These are phyloP conservation scores for Tupaia tana DNA, from an alignment of 2,113 vertebrate genomes.

Conservation along the genomic window DNA sequence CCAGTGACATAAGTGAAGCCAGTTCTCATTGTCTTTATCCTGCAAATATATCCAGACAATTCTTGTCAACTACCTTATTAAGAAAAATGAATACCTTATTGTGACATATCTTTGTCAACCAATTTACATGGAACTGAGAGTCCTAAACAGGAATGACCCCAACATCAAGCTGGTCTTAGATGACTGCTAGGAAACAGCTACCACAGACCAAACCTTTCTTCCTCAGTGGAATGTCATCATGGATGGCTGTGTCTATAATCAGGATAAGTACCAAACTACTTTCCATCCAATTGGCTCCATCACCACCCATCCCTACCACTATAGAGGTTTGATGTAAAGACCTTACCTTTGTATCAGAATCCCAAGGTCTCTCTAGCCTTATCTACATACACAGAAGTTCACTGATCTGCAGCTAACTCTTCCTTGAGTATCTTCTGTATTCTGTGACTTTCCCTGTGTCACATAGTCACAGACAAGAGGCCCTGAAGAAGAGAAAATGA, in stretches of 20 bases:
- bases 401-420: conserved; percentile 80
- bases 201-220: conserved; percentile 55
- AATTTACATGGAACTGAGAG: conserved; percentile 86
- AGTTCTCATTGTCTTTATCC: conserved; percentile 82
- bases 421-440: conserved; percentile 82
- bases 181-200: conserved; percentile 88
- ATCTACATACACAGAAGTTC: conserved; percentile 87
- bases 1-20: conserved; percentile 67
- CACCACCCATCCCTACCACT: conserved; percentile 80
- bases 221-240: conserved; percentile 87
- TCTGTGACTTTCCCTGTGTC: conserved; percentile 76
- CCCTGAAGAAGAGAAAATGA: conserved; percentile 21
- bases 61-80: conserved; percentile 76
- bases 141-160: conserved; percentile 87
- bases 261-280: conserved; percentile 85
- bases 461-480: conserved; percentile 71
- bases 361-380: conserved; percentile 75
- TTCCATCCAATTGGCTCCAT: conserved; percentile 81
- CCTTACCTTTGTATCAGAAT: conserved; percentile 84
- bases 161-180: conserved; percentile 85
- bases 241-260: conserved; percentile 86
- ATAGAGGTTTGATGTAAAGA: conserved; percentile 88
- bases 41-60: conserved; percentile 86
- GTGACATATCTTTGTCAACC: conserved; percentile 86
- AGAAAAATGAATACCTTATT: conserved; percentile 83